phyloP scores from a whole-genome alignment of 53 echinoderm and acorn worm genomes.

The Holothuria leucospilota region DNA sequence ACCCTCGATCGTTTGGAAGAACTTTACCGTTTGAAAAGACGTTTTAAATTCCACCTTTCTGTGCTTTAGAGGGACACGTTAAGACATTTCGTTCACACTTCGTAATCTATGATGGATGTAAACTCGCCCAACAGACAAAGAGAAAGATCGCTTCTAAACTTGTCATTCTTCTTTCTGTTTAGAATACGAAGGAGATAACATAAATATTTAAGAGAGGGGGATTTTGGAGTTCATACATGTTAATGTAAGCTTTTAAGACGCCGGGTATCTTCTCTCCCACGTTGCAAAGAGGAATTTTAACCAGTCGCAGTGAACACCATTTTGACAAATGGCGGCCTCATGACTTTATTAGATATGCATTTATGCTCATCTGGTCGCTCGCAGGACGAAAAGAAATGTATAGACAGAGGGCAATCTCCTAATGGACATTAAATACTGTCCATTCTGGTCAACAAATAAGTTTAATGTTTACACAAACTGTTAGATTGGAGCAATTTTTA shows the following conservation, averaged over 20 bases:
- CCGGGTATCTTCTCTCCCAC: no score
- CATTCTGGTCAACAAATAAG: no score
- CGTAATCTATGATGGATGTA: not conserved
- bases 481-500: no score
- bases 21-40: no score
- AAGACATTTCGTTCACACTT: constrained; percentile 18
- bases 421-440: no score
- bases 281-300: no score
- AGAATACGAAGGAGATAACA: not conserved
- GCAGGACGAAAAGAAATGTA: not conserved
- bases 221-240: not conserved
- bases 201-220: constrained; percentile 23
- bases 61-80: not conserved
- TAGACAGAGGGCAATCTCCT: not conserved
- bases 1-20: no score
- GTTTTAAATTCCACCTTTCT: no score
- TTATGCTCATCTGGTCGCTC: constrained; percentile 31
- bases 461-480: no score
- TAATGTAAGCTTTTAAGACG: no score
- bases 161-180: constrained; percentile 3
- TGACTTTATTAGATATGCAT: constrained; percentile 35
- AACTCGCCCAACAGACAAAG: not conserved
- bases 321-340: constrained; percentile 14
- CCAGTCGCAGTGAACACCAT: constrained; percentile 1
- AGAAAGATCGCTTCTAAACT: not conserved